Percentiles rank a stretch among this genome's conserved stretches.
These are phyloP conservation scores for Cordilura impudica DNA, from an alignment of 2,888 invertebrate genomes.

Conservation along the genomic window DNA sequence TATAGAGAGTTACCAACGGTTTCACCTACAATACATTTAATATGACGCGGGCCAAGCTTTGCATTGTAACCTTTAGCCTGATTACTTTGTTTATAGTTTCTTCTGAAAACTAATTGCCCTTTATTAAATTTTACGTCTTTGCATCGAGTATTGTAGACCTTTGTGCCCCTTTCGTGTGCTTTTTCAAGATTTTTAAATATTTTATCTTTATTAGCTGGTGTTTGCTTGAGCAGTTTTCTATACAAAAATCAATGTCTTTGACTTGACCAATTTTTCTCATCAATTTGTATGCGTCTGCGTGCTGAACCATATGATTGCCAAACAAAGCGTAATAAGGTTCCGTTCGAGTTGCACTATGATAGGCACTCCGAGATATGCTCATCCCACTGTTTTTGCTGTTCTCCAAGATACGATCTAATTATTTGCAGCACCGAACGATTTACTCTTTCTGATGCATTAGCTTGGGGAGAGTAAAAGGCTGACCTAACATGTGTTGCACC, in stretches of 20 bases:
- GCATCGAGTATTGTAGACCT: conserved; percentile 18
- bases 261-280: not conserved
- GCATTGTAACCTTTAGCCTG: conserved; percentile 11
- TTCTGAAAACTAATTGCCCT: conserved; percentile 23
- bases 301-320: conserved; percentile 58
- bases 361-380: conserved; percentile 64
- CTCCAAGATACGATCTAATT: conserved; percentile 65
- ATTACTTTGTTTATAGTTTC: conserved; percentile 25
- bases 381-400: conserved; percentile 66
- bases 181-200: not conserved
- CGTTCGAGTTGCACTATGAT: conserved; percentile 65
- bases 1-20: conserved; percentile 8
- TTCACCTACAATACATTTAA: conserved; percentile 10
- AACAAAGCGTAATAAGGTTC: conserved; percentile 32
- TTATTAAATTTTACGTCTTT: not conserved
- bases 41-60: conserved; percentile 5
- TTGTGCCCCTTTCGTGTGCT: conserved; percentile 10
- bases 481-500: conserved; percentile 59
- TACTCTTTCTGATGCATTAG: conserved; percentile 66
- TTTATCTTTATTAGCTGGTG: not conserved
- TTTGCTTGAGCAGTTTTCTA: not conserved
- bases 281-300: conserved; percentile 30
- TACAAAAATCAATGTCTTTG: not conserved
- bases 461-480: conserved; percentile 69
- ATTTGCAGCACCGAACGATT: conserved; percentile 68